Conservation (phyloP, 2,113 vertebrate species). For the Tautogolabrus adspersus region DNA sequence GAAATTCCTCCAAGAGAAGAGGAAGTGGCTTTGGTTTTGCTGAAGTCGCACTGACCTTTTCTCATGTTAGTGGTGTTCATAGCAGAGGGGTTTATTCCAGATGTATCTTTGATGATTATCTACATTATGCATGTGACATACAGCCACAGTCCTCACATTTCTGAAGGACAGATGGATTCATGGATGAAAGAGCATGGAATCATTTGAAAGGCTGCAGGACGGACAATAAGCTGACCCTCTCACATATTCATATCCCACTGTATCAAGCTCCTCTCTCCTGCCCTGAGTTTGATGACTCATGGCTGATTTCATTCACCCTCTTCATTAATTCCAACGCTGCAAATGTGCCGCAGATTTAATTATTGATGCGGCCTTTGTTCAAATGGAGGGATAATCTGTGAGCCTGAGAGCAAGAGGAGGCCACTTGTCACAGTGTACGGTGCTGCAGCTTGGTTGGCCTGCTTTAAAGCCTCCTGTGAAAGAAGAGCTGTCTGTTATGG, state of each 20-base stretch:
- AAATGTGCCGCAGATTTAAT: slow-evolving; percentile 77
- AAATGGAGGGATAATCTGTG: slow-evolving; percentile 59
- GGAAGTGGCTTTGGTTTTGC: background rate
- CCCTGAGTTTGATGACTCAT: slow-evolving; percentile 61
- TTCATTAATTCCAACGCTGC: slow-evolving; percentile 70
- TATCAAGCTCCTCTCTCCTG: slow-evolving; percentile 45
- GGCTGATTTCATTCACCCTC: slow-evolving; percentile 71
- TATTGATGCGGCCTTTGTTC: slow-evolving; percentile 76
- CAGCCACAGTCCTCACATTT: background rate
- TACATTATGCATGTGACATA: background rate
- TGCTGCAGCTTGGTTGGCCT: slow-evolving; percentile 2
- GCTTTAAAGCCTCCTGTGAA: background rate
- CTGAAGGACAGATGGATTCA: slow-evolving; percentile 31
- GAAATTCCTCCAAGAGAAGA: background rate
- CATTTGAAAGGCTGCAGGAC: slow-evolving; percentile 20
- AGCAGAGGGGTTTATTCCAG: background rate
- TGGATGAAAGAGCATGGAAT: slow-evolving; percentile 3
- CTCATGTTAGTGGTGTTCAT: background rate
- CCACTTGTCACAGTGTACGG: slow-evolving; percentile 38
- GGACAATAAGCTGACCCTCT: slow-evolving; percentile 32
- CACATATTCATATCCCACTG: slow-evolving; percentile 41
- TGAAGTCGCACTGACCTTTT: slow-evolving; percentile 29
- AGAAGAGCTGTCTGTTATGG: background rate
- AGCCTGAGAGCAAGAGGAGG: slow-evolving; percentile 30
- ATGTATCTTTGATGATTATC: background rate